phyloP scores from a whole-genome alignment of 2,888 invertebrate genomes.

The Hypsopygia costalis region DNA sequence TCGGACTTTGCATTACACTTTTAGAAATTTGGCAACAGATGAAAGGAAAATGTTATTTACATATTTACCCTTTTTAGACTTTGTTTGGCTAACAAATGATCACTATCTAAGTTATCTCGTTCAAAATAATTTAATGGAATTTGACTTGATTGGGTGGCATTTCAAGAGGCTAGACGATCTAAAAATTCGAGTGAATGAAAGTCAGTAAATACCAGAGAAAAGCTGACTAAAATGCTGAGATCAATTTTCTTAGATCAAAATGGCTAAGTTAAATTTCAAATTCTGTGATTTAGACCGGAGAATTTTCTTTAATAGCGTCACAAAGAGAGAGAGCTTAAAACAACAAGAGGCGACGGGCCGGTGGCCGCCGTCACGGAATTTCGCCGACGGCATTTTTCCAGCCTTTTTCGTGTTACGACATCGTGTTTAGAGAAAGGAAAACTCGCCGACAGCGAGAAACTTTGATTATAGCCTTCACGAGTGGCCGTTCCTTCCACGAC shows the following conservation, averaged over 20 bases:
- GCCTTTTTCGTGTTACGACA: slow-evolving; percentile 77
- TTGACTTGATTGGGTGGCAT: too few relatives aligned
- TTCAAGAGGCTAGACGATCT: too few relatives aligned
- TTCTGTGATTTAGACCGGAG: slow-evolving; percentile 1
- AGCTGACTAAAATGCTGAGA: not conserved
- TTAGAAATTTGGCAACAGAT: too few relatives aligned
- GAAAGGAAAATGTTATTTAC: too few relatives aligned
- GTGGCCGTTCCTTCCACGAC: slow-evolving; percentile 66
- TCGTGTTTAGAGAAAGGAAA: slow-evolving; percentile 77
- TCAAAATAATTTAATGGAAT: too few relatives aligned
- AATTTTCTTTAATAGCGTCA: slow-evolving; percentile 55
- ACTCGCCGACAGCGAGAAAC: slow-evolving; percentile 73
- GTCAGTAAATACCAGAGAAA: not conserved
- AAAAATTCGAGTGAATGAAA: too few relatives aligned
- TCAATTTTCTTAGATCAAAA: not conserved
- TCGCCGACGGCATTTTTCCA: slow-evolving; percentile 69
- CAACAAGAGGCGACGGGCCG: slow-evolving; percentile 44
- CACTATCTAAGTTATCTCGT: too few relatives aligned
- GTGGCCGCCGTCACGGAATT: slow-evolving; percentile 53
- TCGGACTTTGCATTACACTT: too few relatives aligned
- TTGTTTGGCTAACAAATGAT: too few relatives aligned
- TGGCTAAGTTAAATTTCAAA: not conserved
- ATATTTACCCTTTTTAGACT: too few relatives aligned
- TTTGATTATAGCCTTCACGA: slow-evolving; percentile 77
- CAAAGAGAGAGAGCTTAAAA: slow-evolving; percentile 62